A percentile compares a stretch with the other conserved stretches of the same genome.
These are phyloP conservation scores for Paelopatides confundens DNA, from an alignment of 53 echinoderm and acorn worm species.

Conservation along the genomic window DNA sequence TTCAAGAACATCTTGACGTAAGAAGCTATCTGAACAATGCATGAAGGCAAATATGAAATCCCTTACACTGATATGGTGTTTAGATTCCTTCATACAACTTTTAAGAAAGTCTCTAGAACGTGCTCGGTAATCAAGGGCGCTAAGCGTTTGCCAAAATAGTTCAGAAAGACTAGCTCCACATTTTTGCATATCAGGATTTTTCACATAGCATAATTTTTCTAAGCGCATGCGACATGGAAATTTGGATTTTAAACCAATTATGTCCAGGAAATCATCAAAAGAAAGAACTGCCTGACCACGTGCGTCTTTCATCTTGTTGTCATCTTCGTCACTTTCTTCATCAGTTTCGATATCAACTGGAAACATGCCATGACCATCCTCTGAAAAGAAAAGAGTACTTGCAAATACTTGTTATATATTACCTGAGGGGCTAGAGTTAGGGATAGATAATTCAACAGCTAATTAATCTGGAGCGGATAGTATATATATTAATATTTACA, in stretches of 20 bases:
- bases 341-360: too few relatives aligned
- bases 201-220: not conserved
- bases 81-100: not conserved
- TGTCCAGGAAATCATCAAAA: not conserved
- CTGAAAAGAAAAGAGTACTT: too few relatives aligned
- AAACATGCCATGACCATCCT: too few relatives aligned
- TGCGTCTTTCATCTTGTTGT: too few relatives aligned
- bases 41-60: slow-evolving; percentile 23
- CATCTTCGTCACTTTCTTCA: too few relatives aligned
- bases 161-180: not conserved
- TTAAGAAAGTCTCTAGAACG: not conserved
- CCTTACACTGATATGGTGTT: not conserved
- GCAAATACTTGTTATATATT: too few relatives aligned
- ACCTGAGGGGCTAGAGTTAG: too few relatives aligned
- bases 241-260: not conserved
- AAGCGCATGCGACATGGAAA: not conserved
- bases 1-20: slow-evolving; percentile 22
- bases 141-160: not conserved
- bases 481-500: too few relatives aligned
- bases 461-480: too few relatives aligned
- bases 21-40: slow-evolving; percentile 8
- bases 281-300: not conserved
- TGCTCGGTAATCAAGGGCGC: not conserved
- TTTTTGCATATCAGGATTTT: not conserved
- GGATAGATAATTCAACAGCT: too few relatives aligned